phyloP scores from a whole-genome alignment of 2,797 vertebrate genomes.

The Pelodytes ibericus region DNA sequence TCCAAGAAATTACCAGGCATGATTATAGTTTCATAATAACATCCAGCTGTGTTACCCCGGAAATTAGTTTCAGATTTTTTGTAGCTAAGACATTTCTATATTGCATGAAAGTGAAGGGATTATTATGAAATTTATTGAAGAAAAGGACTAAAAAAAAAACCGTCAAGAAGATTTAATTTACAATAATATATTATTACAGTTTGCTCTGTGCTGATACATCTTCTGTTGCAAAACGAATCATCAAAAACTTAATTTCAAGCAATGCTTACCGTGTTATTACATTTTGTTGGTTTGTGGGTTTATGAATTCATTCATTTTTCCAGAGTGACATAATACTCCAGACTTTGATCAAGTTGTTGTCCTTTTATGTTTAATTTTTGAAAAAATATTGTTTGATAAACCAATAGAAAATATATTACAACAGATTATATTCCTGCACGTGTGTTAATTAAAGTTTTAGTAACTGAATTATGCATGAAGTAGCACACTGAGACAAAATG shows the following conservation, averaged over 20 bases:
- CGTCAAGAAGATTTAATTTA: not conserved
- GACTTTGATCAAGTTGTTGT: slow-evolving; percentile 30
- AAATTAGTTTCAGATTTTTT: too few relatives aligned
- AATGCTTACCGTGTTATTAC: slow-evolving; percentile 6
- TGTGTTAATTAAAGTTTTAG: not conserved
- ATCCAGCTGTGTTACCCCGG: too few relatives aligned
- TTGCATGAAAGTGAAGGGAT: too few relatives aligned
- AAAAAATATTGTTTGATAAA: slow-evolving; percentile 15
- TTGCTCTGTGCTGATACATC: slow-evolving; percentile 9
- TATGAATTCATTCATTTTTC: slow-evolving; percentile 41
- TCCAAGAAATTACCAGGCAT: too few relatives aligned
- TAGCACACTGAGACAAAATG: too few relatives aligned
- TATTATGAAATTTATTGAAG: not conserved
- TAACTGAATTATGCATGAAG: too few relatives aligned
- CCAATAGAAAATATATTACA: not conserved
- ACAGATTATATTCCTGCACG: not conserved
- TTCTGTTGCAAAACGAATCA: slow-evolving; percentile 18
- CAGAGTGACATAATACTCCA: slow-evolving; percentile 2
- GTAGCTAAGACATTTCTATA: too few relatives aligned
- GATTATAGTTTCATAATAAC: too few relatives aligned
- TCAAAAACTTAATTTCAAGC: slow-evolving; percentile 26
- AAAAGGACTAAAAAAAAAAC: not conserved
- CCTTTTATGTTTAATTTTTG: not conserved
- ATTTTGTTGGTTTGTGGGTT: slow-evolving; percentile 11
- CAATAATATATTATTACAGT: not conserved